Conservation (phyloP, 2,888 invertebrate genomes). For the Dichetophora obliterata region DNA sequence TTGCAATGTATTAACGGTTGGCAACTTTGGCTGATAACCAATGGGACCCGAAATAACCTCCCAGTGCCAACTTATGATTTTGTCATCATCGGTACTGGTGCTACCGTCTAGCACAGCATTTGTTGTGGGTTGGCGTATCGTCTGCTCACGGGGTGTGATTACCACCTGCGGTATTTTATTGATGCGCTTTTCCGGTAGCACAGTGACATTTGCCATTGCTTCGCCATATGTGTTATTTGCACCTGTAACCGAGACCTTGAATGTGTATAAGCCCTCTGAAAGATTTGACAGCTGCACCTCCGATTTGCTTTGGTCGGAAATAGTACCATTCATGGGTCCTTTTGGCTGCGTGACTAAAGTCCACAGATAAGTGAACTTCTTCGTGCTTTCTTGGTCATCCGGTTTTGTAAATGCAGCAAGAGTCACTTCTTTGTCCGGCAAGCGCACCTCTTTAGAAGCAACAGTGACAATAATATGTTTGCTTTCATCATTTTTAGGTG, state of each 20-base stretch:
- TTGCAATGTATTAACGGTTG: conserved; percentile 86
- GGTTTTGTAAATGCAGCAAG: conserved; percentile 86
- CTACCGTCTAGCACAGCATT: conserved; percentile 92
- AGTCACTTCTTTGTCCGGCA: conserved; percentile 88
- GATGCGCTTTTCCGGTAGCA: conserved; percentile 84
- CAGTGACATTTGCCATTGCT: conserved; percentile 90
- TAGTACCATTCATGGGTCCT: conserved; percentile 80
- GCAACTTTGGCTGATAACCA: conserved; percentile 84
- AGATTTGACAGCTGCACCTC: conserved; percentile 87
- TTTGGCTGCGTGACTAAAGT: conserved; percentile 86
- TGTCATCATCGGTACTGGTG: conserved; percentile 84
- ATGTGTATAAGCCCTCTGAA: conserved; percentile 88
- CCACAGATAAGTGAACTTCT: conserved; percentile 91
- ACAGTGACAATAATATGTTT: conserved; percentile 82
- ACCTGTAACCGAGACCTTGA: conserved; percentile 87
- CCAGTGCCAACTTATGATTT: conserved; percentile 92
- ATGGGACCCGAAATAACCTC: conserved; percentile 90
- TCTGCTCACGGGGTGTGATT: conserved; percentile 87
- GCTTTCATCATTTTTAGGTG: conserved; percentile 64
- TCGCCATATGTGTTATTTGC: conserved; percentile 80
- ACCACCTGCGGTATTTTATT: conserved; percentile 88
- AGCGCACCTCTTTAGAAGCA: conserved; percentile 81
- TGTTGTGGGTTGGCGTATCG: conserved; percentile 89
- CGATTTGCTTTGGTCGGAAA: conserved; percentile 86
- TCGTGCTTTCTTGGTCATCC: conserved; percentile 78